These are phyloP conservation scores for Phainopepla nitens DNA, from an alignment of 2,113 vertebrate species.

Conservation along the genomic window DNA sequence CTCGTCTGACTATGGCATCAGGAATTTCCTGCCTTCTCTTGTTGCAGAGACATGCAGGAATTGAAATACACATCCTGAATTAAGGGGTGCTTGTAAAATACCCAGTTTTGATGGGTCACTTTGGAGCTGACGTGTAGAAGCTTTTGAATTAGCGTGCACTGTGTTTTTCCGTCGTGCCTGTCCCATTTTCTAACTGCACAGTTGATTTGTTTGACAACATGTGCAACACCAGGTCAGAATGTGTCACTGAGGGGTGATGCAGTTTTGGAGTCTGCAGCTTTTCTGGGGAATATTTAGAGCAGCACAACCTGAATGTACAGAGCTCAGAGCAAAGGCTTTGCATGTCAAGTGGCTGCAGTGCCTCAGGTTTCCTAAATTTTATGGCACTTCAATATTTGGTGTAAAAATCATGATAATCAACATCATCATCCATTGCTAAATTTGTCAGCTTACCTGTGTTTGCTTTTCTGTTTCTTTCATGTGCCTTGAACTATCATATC, in stretches of 20 bases:
- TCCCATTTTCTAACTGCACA: neutral
- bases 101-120: slow-evolving; percentile 60
- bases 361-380: neutral
- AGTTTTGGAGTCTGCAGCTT: neutral
- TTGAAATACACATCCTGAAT: slow-evolving; percentile 49
- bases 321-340: neutral
- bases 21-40: neutral
- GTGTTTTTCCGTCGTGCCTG: neutral
- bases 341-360: neutral
- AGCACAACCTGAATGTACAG: neutral
- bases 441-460: neutral
- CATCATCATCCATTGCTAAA: neutral
- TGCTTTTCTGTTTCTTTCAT: neutral
- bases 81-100: slow-evolving; percentile 44
- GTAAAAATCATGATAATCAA: neutral
- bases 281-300: neutral
- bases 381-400: neutral
- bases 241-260: neutral
- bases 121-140: neutral
- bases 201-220: neutral
- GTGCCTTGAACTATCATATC: neutral
- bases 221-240: neutral
- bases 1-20: neutral
- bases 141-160: neutral
- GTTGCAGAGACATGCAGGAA: neutral